Evolutionary conservation across 2,797 vertebrate species (phyloP).

Genomic region (Kryptolebias ocellatus): DNA sequence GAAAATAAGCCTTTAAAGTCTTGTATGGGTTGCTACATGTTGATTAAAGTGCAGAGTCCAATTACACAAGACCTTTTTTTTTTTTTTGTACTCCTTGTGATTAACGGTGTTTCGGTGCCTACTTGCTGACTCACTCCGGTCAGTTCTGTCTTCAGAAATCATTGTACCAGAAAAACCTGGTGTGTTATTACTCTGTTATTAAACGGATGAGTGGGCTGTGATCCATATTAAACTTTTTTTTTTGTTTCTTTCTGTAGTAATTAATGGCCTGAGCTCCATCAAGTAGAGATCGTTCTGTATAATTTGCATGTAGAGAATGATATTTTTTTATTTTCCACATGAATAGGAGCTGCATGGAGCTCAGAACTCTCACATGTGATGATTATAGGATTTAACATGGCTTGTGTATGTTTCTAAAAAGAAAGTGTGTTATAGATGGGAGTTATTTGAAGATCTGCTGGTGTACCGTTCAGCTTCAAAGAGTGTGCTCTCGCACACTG

Average conservation of each 20-base stretch:
- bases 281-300: conserved; percentile 8
- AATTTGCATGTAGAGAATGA: conserved; percentile 26
- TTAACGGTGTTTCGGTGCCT: conserved; percentile 3
- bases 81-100: conserved; percentile 13
- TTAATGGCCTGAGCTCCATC: conserved; percentile 17
- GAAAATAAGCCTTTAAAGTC: conserved; percentile 56
- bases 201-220: conserved; percentile 23
- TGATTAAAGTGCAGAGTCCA: conserved; percentile 53
- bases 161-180: conserved; percentile 10
- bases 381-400: conserved; percentile 56
- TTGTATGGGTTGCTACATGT: conserved; percentile 69
- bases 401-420: conserved; percentile 53
- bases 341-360: conserved; percentile 6
- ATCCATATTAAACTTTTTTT: conserved; percentile 2
- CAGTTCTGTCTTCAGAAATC: conserved; percentile 28
- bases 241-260: conserved; percentile 8
- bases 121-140: conserved; percentile 54
- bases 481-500: conserved; percentile 26
- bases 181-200: conserved; percentile 20
- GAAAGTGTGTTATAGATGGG: conserved; percentile 47
- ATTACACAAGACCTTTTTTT: conserved; percentile 27
- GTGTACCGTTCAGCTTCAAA: conserved; percentile 53
- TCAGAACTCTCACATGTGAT: conserved; percentile 24
- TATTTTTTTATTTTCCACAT: conserved; percentile 16
- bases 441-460: conserved; percentile 58